Evolutionary conservation across 2,888 invertebrate genomes (phyloP).

Genomic region (Lapara coniferarum): DNA sequence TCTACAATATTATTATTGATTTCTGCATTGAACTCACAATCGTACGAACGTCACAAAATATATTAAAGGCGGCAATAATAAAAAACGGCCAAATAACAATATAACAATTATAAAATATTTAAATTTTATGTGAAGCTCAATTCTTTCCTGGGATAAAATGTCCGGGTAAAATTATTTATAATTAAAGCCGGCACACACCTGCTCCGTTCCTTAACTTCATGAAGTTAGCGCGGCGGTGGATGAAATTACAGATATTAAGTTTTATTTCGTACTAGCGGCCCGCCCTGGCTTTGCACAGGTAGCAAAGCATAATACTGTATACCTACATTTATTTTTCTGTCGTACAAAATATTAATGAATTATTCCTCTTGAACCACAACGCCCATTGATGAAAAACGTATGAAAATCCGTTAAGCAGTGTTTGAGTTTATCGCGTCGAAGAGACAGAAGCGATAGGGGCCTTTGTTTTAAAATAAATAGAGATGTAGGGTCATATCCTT

Average conservation of each 20-base stretch:
- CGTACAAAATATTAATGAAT: no score
- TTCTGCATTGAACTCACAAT: neutral
- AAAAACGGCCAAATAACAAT: neutral
- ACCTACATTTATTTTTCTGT: no score
- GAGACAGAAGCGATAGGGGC: no score
- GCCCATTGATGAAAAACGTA: no score
- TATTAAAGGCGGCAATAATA: neutral
- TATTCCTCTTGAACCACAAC: no score
- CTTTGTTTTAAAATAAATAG: no score
- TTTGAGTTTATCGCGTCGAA: no score
- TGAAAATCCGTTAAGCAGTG: no score
- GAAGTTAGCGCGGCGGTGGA: neutral
- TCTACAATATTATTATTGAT: no score
- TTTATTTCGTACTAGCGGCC: conserved; percentile 12
- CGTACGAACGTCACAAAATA: neutral
- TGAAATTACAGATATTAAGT: conserved; percentile 13
- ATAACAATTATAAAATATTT: conserved; percentile 12
- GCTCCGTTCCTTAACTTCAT: conserved; percentile 33
- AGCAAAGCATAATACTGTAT: no score
- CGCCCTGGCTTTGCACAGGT: no score
- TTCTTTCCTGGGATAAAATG: neutral
- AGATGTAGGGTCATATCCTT: no score
- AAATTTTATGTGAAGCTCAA: neutral
- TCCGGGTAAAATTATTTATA: conserved; percentile 47
- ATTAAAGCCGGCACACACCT: conserved; percentile 50